Conservation (phyloP, 2,797 vertebrate species). For the Oreortyx pictus region DNA sequence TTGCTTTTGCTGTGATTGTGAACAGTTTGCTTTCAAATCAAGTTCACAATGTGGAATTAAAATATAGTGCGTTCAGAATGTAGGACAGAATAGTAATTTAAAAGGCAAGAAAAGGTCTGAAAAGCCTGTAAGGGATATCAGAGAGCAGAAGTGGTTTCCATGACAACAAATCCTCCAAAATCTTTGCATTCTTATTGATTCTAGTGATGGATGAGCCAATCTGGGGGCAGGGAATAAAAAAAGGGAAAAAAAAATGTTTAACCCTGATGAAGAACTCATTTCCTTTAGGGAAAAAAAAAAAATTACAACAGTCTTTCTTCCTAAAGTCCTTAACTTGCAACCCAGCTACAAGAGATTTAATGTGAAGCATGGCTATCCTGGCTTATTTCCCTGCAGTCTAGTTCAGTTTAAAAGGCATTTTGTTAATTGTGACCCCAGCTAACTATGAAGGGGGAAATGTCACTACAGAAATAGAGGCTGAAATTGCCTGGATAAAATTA, state of each 20-base stretch:
- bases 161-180: constrained; percentile 76
- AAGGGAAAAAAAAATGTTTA: constrained; percentile 25
- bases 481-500: not conserved
- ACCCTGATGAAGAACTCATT: constrained; percentile 42
- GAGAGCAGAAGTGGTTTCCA: constrained; percentile 71
- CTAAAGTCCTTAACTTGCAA: not conserved
- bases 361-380: not conserved
- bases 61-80: constrained; percentile 48
- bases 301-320: not conserved
- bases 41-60: constrained; percentile 26
- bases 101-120: constrained; percentile 66
- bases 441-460: not conserved
- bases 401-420: not conserved
- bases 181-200: constrained; percentile 76
- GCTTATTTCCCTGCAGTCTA: not conserved
- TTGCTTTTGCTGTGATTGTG: not conserved
- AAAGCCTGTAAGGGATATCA: constrained; percentile 68
- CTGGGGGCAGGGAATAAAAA: constrained; percentile 39
- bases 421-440: not conserved
- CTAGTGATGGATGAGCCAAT: constrained; percentile 67
- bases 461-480: not conserved
- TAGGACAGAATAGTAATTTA: constrained; percentile 68
- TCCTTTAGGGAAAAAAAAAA: not conserved
- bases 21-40: constrained; percentile 40
- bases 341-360: not conserved